A percentile compares a stretch with the other conserved stretches of the same genome.
phyloP scores from a whole-genome alignment of 2,888 invertebrate genomes.

The Drosophila imparisetae region DNA sequence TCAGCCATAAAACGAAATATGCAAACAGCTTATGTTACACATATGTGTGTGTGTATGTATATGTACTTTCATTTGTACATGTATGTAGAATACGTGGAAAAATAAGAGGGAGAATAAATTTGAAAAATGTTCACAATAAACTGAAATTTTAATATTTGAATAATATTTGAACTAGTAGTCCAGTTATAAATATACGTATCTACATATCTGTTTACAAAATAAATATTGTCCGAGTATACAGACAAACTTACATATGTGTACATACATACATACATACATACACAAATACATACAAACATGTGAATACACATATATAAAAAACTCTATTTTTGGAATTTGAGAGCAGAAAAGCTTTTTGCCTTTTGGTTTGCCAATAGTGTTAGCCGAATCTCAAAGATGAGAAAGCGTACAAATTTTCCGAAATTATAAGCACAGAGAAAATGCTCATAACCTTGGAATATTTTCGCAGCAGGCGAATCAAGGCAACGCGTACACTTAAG shows the following conservation, averaged over 20 bases:
- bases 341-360: conserved; percentile 23
- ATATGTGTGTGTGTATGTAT: conserved; percentile 20
- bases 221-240: conserved; percentile 9
- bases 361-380: conserved; percentile 22
- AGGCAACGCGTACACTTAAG: conserved; percentile 21
- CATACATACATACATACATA: background rate
- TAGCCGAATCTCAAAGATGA: conserved; percentile 26
- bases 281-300: background rate
- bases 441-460: conserved; percentile 55
- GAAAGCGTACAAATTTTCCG: conserved; percentile 27
- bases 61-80: conserved; percentile 7
- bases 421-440: conserved; percentile 49
- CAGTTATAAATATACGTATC: conserved; percentile 15
- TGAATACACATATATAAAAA: conserved; percentile 19
- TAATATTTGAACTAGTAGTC: background rate
- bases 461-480: conserved; percentile 36
- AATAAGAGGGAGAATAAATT: background rate
- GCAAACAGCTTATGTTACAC: conserved; percentile 83
- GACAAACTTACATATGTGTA: conserved; percentile 5
- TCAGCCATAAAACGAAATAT: conserved; percentile 65
- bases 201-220: conserved; percentile 12
- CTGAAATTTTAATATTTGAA: background rate
- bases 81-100: conserved; percentile 6
- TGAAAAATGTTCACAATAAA: background rate
- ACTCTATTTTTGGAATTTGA: conserved; percentile 51